Conservation (phyloP, 1,140 invertebrate species). For the Drosophila nannoptera region DNA sequence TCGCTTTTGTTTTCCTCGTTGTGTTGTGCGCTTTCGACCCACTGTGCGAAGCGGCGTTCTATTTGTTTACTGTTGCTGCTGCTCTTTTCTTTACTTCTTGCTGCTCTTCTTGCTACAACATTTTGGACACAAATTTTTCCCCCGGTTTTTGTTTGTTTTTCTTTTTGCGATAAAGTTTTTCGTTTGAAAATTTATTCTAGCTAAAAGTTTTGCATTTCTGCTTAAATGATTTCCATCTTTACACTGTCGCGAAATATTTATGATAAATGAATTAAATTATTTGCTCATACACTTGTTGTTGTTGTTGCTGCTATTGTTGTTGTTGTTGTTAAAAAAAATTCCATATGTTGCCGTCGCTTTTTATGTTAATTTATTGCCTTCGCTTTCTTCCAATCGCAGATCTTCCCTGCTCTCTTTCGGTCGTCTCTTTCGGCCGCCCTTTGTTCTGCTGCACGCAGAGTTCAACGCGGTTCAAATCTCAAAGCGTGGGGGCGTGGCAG, state of each 20-base stretch:
- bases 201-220: slow-evolving; percentile 30
- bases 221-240: slow-evolving; percentile 70
- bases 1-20: background rate
- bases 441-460: slow-evolving; percentile 56
- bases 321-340: slow-evolving; percentile 20
- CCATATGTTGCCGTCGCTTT: slow-evolving; percentile 21
- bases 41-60: slow-evolving; percentile 41
- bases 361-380: slow-evolving; percentile 69
- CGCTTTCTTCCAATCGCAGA: slow-evolving; percentile 20
- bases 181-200: slow-evolving; percentile 25
- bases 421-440: slow-evolving; percentile 39
- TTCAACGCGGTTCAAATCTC: slow-evolving; percentile 59
- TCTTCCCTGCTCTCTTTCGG: slow-evolving; percentile 35
- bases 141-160: slow-evolving; percentile 35
- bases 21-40: slow-evolving; percentile 39
- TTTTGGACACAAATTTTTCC: slow-evolving; percentile 33
- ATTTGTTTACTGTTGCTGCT: slow-evolving; percentile 1
- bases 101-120: slow-evolving; percentile 50
- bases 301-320: slow-evolving; percentile 18
- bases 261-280: slow-evolving; percentile 7
- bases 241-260: slow-evolving; percentile 47
- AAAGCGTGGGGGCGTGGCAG: slow-evolving; percentile 26
- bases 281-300: slow-evolving; percentile 12
- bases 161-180: slow-evolving; percentile 21
- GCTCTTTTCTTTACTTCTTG: slow-evolving; percentile 5